Evolutionary conservation across 2,113 vertebrate species (phyloP).

Genomic region (Miniopterus natalensis): DNA sequence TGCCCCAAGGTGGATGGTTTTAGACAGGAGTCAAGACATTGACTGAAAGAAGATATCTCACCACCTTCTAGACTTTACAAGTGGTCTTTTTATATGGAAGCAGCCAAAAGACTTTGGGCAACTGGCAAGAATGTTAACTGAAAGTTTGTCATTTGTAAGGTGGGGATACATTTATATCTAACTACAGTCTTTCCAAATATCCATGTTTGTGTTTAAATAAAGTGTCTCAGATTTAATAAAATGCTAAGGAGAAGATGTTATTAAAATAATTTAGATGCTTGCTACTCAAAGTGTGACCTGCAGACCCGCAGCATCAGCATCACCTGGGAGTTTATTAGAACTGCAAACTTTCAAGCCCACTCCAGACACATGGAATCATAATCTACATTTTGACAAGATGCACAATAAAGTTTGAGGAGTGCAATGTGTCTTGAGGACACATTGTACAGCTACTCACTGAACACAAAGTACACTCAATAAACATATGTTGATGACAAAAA

Average conservation of each 20-base stretch:
- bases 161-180: background rate
- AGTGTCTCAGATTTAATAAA: background rate
- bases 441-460: background rate
- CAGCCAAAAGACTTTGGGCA: background rate
- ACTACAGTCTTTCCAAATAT: background rate
- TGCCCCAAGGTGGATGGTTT: background rate
- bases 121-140: background rate
- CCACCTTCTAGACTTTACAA: background rate
- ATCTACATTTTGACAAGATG: background rate
- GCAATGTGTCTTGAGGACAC: background rate
- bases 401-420: background rate
- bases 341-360: background rate
- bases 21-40: slow-evolving; percentile 14
- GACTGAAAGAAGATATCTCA: slow-evolving; percentile 16
- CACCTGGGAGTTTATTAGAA: background rate
- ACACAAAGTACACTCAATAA: background rate
- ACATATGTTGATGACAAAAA: background rate
- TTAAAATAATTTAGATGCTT: slow-evolving; percentile 19
- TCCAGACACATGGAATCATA: background rate
- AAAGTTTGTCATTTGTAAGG: background rate
- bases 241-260: background rate
- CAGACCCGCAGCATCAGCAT: background rate
- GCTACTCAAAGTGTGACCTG: background rate
- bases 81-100: background rate
- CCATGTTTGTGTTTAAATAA: slow-evolving; percentile 10